Conservation (phyloP, 2,113 vertebrate species). For the Thunnus thynnus region DNA sequence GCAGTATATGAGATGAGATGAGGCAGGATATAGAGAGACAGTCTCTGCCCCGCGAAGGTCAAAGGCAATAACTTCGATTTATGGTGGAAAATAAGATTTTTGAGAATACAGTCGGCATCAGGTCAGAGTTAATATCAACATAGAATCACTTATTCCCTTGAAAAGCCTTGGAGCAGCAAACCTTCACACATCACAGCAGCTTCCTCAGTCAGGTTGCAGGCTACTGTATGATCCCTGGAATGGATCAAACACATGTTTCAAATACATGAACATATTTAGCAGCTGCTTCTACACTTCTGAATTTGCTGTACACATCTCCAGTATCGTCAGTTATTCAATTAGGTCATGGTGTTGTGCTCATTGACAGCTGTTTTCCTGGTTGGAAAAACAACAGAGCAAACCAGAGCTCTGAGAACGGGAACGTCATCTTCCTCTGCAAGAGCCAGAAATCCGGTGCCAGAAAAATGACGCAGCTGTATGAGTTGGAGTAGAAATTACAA, state of each 20-base stretch:
- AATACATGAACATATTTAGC: not conserved
- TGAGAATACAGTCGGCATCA: not conserved
- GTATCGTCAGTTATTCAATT: not conserved
- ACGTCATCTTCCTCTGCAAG: no score
- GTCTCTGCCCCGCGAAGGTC: not conserved
- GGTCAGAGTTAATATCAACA: not conserved
- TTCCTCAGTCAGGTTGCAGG: not conserved
- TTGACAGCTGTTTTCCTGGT: no score
- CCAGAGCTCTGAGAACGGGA: no score
- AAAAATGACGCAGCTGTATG: no score
- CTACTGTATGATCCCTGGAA: not conserved
- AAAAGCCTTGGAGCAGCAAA: no score
- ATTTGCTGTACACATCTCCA: not conserved
- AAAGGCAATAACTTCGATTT: not conserved
- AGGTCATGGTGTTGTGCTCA: no score
- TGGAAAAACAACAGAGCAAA: no score
- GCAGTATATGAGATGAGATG: not conserved
- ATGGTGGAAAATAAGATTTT: slow-evolving; percentile 10
- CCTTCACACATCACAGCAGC: no score
- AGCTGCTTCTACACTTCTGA: no score
- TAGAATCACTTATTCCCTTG: not conserved
- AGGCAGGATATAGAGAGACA: not conserved
- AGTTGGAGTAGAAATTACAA: no score
- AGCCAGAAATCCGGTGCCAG: no score
- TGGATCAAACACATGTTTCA: not conserved